Percentiles rank a stretch among this genome's conserved stretches.
phyloP scores from a whole-genome alignment of 2,888 invertebrate genomes.

The Drosophila mimica region DNA sequence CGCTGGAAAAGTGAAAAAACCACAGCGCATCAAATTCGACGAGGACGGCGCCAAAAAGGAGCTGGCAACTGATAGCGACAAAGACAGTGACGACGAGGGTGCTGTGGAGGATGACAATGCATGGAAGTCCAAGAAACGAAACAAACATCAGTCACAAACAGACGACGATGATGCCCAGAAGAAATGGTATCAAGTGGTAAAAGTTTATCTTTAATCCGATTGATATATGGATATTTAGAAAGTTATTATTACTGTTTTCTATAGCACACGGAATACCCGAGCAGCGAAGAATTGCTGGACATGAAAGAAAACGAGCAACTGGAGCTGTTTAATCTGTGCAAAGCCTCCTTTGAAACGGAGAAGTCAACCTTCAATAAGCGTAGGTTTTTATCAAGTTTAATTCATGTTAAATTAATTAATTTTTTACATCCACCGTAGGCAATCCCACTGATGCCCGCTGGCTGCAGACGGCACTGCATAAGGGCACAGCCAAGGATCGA shows the following conservation, averaged over 20 bases:
- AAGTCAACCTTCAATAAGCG: conserved; percentile 77
- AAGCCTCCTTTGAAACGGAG: conserved; percentile 81
- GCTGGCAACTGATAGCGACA: conserved; percentile 16
- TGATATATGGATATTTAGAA: background rate
- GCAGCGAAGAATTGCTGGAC: conserved; percentile 80
- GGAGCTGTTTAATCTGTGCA: conserved; percentile 82
- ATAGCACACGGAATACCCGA: conserved; percentile 81
- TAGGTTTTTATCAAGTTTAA: conserved; percentile 46
- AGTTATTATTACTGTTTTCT: background rate
- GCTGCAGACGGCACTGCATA: conserved; percentile 84
- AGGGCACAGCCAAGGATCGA: conserved; percentile 85
- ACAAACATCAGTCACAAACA: conserved; percentile 50
- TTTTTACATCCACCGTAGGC: conserved; percentile 53
- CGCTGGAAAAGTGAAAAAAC: conserved; percentile 33
- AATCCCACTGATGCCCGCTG: conserved; percentile 84
- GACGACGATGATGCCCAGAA: conserved; percentile 71
- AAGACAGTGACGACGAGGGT: conserved; percentile 40
- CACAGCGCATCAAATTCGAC: conserved; percentile 71
- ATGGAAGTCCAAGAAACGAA: conserved; percentile 44
- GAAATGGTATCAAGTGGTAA: conserved; percentile 84
- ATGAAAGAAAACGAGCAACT: conserved; percentile 84
- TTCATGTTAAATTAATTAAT: background rate
- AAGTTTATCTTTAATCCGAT: conserved; percentile 18
- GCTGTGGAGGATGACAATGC: background rate
- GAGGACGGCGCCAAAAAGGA: conserved; percentile 45